Base-by-base conservation (phyloP, 2,113 vertebrate species). In the Apodemus sylvaticus region DNA sequence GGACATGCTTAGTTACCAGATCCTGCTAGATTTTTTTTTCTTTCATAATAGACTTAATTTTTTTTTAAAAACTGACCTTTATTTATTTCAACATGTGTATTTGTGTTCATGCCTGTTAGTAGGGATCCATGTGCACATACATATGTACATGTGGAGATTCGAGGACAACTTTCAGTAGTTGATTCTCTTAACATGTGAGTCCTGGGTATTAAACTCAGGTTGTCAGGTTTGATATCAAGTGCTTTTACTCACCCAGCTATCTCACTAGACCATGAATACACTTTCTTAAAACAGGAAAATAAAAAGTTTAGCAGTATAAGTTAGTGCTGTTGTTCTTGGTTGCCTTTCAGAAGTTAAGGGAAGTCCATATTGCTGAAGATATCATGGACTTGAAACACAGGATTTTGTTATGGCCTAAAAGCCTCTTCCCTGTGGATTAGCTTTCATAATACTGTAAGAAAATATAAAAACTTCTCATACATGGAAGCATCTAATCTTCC, bases 281-380 rank as follows among this genome's bases (percentile, higher is more conserved):
- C 12, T 86, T 92, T 77, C 55, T 55, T 94, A 45, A 94, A 93
- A 88, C 7, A 81, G 66, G 85, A 86, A 60, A 66, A 48, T 42
- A n/a, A 90, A 94, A 64, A 68, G 60, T 73, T 53, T 22, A 9
- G 22, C 34, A 39, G n/a, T 83, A 29, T 17, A 62, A 58, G n/a
- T n/a, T 83, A 42, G 26, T 24, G 36, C 36, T 14, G 3, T 29
- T 60, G n/a, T 29, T 26, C 55, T 62, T 62, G 79, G 22, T 62
- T 83, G 79, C 13, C 7, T 42, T 39, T 36, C 79, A 62, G 53
- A 60, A 24, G 22, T 14, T 60, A 60, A 60, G 60, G 53, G 11
- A 60, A 29, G n/a, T 62, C 13, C 7, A 13, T 42, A 29, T 42
- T 83, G n/a, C 11, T 62, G 55, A 62, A 83, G 58, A 17, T n/a